Percentiles rank a stretch among this genome's conserved stretches.
Evolutionary conservation across 2,797 vertebrate genomes (phyloP).

Genomic region (Hydrolagus colliei): DNA sequence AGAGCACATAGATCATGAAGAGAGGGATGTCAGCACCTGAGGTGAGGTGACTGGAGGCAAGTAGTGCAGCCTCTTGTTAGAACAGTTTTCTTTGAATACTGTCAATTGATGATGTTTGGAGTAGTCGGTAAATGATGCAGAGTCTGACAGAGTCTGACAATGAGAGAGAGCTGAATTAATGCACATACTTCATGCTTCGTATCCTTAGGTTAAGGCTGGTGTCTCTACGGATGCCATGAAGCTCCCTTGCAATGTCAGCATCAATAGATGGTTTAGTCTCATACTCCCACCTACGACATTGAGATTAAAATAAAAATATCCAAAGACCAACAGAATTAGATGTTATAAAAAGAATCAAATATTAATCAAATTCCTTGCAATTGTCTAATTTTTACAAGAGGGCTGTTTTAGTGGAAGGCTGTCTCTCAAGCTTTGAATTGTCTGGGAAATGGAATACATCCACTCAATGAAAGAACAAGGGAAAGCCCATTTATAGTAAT

Average conservation of each 20-base stretch:
- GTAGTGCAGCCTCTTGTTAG: too few relatives aligned
- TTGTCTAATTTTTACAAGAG: background rate
- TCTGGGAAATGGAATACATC: background rate
- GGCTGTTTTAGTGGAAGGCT: background rate
- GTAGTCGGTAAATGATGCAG: too few relatives aligned
- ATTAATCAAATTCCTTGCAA: background rate
- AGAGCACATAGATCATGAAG: too few relatives aligned
- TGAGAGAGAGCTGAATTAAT: background rate
- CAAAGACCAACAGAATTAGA: background rate
- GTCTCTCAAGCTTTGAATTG: background rate
- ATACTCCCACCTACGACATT: background rate
- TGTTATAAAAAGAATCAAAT: background rate
- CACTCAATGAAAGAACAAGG: background rate
- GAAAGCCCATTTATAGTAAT: background rate
- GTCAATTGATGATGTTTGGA: too few relatives aligned
- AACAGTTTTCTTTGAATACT: too few relatives aligned
- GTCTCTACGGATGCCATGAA: background rate
- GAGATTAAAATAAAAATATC: background rate
- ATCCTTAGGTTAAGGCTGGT: background rate
- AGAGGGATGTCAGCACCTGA: too few relatives aligned
- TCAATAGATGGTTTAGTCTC: background rate
- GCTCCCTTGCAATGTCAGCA: background rate
- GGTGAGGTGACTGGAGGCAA: too few relatives aligned
- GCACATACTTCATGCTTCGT: background rate
- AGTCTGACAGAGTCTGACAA: too few relatives aligned